These are phyloP conservation scores for Macrobrachium nipponense DNA, from an alignment of 1,140 invertebrate species.

Conservation along the genomic window DNA sequence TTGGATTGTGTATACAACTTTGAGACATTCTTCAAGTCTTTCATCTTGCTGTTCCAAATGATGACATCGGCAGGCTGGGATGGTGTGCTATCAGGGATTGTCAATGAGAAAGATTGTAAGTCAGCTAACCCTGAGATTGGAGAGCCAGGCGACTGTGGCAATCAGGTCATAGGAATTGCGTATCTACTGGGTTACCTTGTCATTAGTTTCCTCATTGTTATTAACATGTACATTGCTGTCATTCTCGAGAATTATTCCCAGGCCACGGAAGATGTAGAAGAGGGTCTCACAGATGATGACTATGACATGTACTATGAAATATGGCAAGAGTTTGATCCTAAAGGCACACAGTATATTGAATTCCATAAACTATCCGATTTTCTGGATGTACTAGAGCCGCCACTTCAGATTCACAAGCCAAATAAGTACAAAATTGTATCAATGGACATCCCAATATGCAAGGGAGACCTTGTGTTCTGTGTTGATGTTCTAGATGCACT, in stretches of 20 bases:
- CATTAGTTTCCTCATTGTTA: slow-evolving; percentile 97
- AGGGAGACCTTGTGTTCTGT: slow-evolving; percentile 96
- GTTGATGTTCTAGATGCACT: slow-evolving; percentile 97
- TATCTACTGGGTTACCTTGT: slow-evolving; percentile 96
- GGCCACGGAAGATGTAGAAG: slow-evolving; percentile 98
- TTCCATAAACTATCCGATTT: slow-evolving; percentile 95
- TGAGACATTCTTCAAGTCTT: slow-evolving; percentile 97
- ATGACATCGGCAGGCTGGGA: slow-evolving; percentile 98
- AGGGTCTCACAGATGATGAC: slow-evolving; percentile 97
- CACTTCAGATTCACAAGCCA: slow-evolving; percentile 95
- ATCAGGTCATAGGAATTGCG: slow-evolving; percentile 90
- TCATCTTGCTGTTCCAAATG: slow-evolving; percentile 98
- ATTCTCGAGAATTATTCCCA: slow-evolving; percentile 99
- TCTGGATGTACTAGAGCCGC: slow-evolving; percentile 92
- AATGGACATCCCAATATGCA: slow-evolving; percentile 98
- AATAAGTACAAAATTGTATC: slow-evolving; percentile 99
- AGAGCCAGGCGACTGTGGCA: slow-evolving; percentile 90
- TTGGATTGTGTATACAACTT: slow-evolving; percentile 98
- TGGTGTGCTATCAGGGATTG: slow-evolving; percentile 93
- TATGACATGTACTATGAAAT: slow-evolving; percentile 99
- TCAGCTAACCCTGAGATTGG: slow-evolving; percentile 87
- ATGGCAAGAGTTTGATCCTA: slow-evolving; percentile 98
- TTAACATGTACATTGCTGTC: slow-evolving; percentile 99
- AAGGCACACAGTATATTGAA: slow-evolving; percentile 96
- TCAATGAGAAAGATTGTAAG: slow-evolving; percentile 94